phyloP scores from a whole-genome alignment of 1,140 invertebrate species.

The Drosophila rufa region DNA sequence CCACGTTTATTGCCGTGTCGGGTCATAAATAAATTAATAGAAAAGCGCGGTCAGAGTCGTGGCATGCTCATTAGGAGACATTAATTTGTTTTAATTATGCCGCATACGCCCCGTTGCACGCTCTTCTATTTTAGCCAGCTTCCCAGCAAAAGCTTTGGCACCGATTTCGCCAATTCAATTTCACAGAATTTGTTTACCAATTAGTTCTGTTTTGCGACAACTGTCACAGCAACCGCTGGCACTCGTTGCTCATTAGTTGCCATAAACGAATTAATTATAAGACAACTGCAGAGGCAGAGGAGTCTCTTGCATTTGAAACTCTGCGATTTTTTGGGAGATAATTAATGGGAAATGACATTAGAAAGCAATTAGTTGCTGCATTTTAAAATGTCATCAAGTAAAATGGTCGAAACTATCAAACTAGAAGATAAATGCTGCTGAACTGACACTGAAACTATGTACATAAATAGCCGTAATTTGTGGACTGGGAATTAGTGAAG shows the following conservation, averaged over 20 bases:
- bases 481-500: conserved; percentile 13
- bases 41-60: conserved; percentile 7
- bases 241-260: conserved; percentile 29
- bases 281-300: too few relatives aligned
- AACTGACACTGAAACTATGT: background rate
- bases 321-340: background rate
- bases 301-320: background rate
- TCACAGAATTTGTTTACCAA: conserved; percentile 23
- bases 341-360: conserved; percentile 13
- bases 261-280: conserved; percentile 8
- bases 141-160: background rate
- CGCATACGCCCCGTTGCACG: conserved; percentile 36
- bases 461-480: conserved; percentile 4
- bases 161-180: conserved; percentile 1
- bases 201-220: conserved; percentile 5
- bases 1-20: conserved; percentile 11
- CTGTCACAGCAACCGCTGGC: background rate
- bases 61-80: conserved; percentile 53
- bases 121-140: background rate
- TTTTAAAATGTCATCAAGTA: background rate
- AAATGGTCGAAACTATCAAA: background rate
- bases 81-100: conserved; percentile 68
- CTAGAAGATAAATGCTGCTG: background rate
- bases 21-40: conserved; percentile 68
- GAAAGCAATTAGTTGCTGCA: conserved; percentile 22